A percentile compares a stretch with the other conserved stretches of the same genome.
phyloP scores from a whole-genome alignment of 2,113 vertebrate species.

The Papio anubis region DNA sequence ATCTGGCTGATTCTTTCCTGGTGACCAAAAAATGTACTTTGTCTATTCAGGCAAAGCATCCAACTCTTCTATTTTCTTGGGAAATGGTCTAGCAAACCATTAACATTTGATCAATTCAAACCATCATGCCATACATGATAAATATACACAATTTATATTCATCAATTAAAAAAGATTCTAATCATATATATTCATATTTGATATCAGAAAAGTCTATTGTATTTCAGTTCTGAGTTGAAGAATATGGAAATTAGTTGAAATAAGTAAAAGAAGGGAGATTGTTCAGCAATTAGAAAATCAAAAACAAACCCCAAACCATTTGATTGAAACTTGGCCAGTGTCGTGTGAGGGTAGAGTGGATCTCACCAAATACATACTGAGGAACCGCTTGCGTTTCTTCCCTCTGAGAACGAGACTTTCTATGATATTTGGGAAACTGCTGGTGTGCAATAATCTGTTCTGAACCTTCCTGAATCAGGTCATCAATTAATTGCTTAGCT shows the following conservation, averaged over 20 bases:
- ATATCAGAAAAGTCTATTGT: background rate
- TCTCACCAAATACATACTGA: background rate
- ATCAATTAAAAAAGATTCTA: background rate
- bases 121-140: background rate
- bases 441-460: background rate
- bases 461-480: background rate
- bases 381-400: background rate
- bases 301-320: background rate
- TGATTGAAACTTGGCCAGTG: background rate
- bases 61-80: background rate
- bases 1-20: background rate
- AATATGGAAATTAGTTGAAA: background rate
- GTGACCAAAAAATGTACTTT: background rate
- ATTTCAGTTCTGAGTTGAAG: background rate
- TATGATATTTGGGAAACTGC: background rate
- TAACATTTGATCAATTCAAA: background rate
- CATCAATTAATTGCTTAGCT: background rate
- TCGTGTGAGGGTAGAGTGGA: background rate
- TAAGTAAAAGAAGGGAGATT: background rate
- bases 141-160: background rate
- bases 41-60: background rate
- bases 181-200: background rate
- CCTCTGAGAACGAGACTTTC: background rate
- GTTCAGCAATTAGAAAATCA: background rate
- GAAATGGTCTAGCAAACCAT: background rate